Percentiles rank a stretch among this genome's conserved stretches.
These are phyloP conservation scores for Neodontobutis hainanensis DNA, from an alignment of 2,113 vertebrate species.

Conservation along the genomic window DNA sequence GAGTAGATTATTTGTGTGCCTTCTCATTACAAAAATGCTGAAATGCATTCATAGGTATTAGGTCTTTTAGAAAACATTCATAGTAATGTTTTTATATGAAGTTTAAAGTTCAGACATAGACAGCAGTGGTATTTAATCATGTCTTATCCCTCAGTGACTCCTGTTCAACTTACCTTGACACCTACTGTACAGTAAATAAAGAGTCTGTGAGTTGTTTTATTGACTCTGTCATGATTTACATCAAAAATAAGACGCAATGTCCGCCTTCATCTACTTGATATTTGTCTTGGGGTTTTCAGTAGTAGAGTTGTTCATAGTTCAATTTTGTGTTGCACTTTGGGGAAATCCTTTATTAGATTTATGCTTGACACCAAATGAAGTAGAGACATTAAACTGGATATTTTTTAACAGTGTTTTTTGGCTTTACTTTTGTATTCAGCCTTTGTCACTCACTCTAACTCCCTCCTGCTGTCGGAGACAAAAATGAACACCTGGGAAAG, in stretches of 20 bases:
- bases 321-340: slow-evolving; percentile 27
- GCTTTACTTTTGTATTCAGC: slow-evolving; percentile 39
- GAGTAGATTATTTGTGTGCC: no score
- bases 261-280: slow-evolving; percentile 5
- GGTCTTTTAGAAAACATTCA: no score
- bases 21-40: no score
- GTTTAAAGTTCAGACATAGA: slow-evolving; percentile 8
- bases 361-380: slow-evolving; percentile 34
- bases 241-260: neutral
- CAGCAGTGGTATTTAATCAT: neutral
- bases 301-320: slow-evolving; percentile 27
- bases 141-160: neutral
- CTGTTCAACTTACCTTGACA: neutral
- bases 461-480: slow-evolving; percentile 31
- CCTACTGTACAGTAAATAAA: neutral
- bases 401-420: slow-evolving; percentile 13
- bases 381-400: slow-evolving; percentile 26
- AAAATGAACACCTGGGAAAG: slow-evolving; percentile 39
- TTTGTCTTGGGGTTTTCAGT: slow-evolving; percentile 33
- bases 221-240: neutral
- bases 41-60: no score
- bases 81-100: no score
- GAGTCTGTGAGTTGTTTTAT: neutral
- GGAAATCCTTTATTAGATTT: slow-evolving; percentile 55
- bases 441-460: slow-evolving; percentile 43